Evolutionary conservation across 2,797 vertebrate species (phyloP).

Genomic region (Sitta carolinensis): DNA sequence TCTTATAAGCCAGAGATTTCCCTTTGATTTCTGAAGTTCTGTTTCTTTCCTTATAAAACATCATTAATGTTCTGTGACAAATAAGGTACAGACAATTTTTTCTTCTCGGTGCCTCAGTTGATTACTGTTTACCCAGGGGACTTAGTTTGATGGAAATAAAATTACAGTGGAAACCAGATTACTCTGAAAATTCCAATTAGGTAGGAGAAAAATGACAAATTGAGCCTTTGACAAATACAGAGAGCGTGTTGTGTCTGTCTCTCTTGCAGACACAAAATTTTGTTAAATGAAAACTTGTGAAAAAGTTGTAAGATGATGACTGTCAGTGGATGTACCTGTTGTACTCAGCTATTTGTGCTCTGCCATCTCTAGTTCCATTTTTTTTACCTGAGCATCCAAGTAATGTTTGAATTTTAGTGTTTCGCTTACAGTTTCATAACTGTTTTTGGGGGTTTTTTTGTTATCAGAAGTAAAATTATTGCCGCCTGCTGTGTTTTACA

Average conservation of each 20-base stretch:
- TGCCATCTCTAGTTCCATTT: background rate
- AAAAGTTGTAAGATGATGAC: background rate
- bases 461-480: background rate
- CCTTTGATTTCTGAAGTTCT: background rate
- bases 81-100: background rate
- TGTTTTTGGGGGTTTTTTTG: background rate
- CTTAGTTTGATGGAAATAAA: background rate
- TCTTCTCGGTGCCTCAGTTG: background rate
- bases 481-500: background rate
- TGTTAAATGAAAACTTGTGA: background rate
- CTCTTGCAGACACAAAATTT: background rate
- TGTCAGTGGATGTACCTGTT: background rate
- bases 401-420: background rate
- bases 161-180: conserved; percentile 10
- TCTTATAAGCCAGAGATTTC: background rate
- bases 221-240: background rate
- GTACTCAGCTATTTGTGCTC: background rate
- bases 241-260: background rate
- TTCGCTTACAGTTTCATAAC: background rate
- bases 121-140: background rate
- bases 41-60: background rate
- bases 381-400: background rate
- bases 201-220: background rate
- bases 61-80: background rate
- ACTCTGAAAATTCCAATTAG: conserved; percentile 1